phyloP scores from a whole-genome alignment of 2,888 invertebrate species.

The Andrena camellia region DNA sequence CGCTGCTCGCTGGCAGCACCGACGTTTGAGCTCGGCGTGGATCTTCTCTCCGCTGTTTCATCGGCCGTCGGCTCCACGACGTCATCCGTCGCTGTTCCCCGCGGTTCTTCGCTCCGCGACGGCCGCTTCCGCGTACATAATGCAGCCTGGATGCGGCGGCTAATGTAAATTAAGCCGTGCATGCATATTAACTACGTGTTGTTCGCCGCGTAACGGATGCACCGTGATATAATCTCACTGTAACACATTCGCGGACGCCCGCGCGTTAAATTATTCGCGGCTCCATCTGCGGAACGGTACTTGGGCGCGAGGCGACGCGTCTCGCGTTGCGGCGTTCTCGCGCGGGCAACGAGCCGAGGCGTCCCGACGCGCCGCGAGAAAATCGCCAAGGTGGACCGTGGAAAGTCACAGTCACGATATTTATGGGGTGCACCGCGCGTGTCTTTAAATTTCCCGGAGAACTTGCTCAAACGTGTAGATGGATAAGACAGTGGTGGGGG shows the following conservation, averaged over 20 bases:
- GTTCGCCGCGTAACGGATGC: slow-evolving; percentile 77
- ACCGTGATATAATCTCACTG: slow-evolving; percentile 73
- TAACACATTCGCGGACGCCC: slow-evolving; percentile 71
- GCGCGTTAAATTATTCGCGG: slow-evolving; percentile 71
- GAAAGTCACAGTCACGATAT: neutral
- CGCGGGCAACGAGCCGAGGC: too few species aligned
- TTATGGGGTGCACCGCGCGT: neutral
- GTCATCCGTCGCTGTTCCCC: slow-evolving; percentile 19
- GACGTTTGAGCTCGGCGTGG: neutral
- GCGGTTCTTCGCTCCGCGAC: slow-evolving; percentile 23
- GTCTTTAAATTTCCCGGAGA: neutral
- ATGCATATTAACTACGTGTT: slow-evolving; percentile 81
- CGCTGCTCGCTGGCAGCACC: neutral
- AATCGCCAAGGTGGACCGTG: slow-evolving; percentile 3
- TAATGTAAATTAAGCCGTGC: slow-evolving; percentile 80
- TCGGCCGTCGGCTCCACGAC: slow-evolving; percentile 27
- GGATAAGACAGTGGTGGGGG: too few species aligned
- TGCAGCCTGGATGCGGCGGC: slow-evolving; percentile 67
- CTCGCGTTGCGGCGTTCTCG: slow-evolving; percentile 25
- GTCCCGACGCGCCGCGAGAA: slow-evolving; percentile 15
- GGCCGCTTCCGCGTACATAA: slow-evolving; percentile 75
- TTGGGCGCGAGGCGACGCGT: slow-evolving; percentile 31
- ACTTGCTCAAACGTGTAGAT: neutral
- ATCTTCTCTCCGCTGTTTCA: neutral
- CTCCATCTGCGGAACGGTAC: slow-evolving; percentile 67